phyloP scores from a whole-genome alignment of 2,797 vertebrate genomes.

The Lycodopsis pacificus region DNA sequence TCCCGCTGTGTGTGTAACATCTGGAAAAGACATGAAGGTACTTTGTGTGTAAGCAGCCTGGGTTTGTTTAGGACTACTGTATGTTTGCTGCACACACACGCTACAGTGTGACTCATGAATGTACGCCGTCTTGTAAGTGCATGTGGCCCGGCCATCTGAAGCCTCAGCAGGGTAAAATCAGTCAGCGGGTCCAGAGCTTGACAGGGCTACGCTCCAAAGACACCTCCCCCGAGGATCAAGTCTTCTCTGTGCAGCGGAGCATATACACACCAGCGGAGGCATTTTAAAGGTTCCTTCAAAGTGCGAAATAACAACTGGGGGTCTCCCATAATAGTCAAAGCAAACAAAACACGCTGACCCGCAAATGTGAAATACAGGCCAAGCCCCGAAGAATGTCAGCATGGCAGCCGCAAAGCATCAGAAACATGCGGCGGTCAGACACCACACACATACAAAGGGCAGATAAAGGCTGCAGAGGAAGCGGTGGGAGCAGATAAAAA shows the following conservation, averaged over 20 bases:
- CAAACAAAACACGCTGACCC: slow-evolving; percentile 76
- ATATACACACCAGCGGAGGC: slow-evolving; percentile 58
- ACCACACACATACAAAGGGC: slow-evolving; percentile 41
- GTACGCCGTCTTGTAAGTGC: slow-evolving; percentile 27
- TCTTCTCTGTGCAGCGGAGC: slow-evolving; percentile 55
- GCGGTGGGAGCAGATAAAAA: slow-evolving; percentile 53
- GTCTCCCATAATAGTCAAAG: slow-evolving; percentile 76
- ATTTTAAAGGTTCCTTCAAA: slow-evolving; percentile 74
- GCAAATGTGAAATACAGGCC: slow-evolving; percentile 76
- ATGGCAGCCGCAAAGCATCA: slow-evolving; percentile 66
- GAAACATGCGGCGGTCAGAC: slow-evolving; percentile 58
- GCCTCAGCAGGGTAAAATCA: slow-evolving; percentile 32
- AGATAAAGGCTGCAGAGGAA: slow-evolving; percentile 63
- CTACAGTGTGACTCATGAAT: slow-evolving; percentile 31
- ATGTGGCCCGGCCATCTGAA: slow-evolving; percentile 14
- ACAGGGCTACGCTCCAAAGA: slow-evolving; percentile 34
- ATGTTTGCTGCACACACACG: slow-evolving; percentile 56
- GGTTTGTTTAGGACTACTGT: slow-evolving; percentile 54
- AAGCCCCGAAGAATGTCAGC: slow-evolving; percentile 79
- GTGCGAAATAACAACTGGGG: slow-evolving; percentile 80
- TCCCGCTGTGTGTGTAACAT: slow-evolving; percentile 54
- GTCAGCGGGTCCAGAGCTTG: slow-evolving; percentile 32
- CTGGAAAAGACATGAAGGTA: slow-evolving; percentile 41
- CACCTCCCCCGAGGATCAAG: slow-evolving; percentile 52
- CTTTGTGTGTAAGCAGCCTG: slow-evolving; percentile 32